Evolutionary conservation across 1,140 invertebrate genomes (phyloP).

Genomic region (Drosophila ogumai): DNA sequence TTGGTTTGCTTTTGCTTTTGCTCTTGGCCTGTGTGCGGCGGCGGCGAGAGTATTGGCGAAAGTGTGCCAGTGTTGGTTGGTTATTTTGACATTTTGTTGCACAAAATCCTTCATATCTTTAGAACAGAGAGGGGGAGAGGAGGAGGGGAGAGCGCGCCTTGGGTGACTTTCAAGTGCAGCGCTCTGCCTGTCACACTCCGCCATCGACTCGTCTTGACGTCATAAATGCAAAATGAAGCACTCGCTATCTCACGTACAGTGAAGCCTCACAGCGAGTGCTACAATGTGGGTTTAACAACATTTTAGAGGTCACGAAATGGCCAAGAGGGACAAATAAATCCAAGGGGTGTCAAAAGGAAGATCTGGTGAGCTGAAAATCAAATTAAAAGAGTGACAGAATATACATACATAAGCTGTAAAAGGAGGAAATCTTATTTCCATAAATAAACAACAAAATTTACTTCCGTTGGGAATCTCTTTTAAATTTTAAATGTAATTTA

Average conservation of each 20-base stretch:
- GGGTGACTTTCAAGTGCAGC: conserved; percentile 49
- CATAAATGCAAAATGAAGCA: conserved; percentile 36
- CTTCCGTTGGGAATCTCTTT: too few species aligned
- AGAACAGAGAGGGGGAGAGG: neutral
- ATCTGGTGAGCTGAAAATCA: neutral
- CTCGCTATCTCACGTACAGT: conserved; percentile 8
- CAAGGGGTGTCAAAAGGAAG: neutral
- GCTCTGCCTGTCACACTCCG: conserved; percentile 14
- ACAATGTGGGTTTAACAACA: conserved; percentile 11
- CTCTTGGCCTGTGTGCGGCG: conserved; percentile 2
- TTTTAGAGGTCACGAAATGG: conserved; percentile 3
- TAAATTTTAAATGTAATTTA: neutral
- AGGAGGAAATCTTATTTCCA: too few species aligned
- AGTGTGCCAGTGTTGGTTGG: conserved; percentile 36
- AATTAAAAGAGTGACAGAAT: neutral
- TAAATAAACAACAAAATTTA: neutral
- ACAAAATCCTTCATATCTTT: conserved; percentile 39
- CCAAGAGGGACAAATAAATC: neutral
- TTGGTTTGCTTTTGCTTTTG: conserved; percentile 43
- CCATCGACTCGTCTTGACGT: conserved; percentile 37
- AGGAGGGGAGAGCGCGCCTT: neutral
- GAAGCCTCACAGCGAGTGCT: neutral
- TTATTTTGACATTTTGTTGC: conserved; percentile 66
- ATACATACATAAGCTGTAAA: too few species aligned
- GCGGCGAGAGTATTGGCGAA: conserved; percentile 23